Evolutionary conservation across 1,140 invertebrate genomes (phyloP).

Genomic region (Drosophila paulistorum): DNA sequence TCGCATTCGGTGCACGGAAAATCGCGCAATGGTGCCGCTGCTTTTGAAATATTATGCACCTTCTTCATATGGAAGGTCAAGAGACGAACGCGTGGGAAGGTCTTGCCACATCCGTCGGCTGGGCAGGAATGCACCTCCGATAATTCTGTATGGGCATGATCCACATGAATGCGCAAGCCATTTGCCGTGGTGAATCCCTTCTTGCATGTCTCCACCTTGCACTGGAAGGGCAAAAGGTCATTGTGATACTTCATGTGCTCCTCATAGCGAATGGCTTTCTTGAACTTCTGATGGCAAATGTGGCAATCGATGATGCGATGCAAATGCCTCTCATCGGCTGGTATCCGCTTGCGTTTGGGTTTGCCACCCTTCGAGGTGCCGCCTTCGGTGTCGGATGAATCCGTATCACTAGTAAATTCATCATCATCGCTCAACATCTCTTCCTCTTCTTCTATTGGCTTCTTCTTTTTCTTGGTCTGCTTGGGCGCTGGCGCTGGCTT

Average conservation of each 20-base stretch:
- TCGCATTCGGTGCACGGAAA: constrained; percentile 77
- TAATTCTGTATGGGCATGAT: constrained; percentile 73
- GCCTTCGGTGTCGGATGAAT: constrained; percentile 43
- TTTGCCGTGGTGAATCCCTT: constrained; percentile 80
- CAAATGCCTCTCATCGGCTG: constrained; percentile 64
- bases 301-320: constrained; percentile 77
- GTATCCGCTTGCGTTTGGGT: constrained; percentile 69
- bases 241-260: constrained; percentile 82
- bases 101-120: constrained; percentile 71
- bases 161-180: constrained; percentile 74
- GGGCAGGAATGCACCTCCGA: constrained; percentile 70
- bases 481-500: constrained; percentile 42
- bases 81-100: constrained; percentile 72
- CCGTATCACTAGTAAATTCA: constrained; percentile 36
- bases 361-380: constrained; percentile 41
- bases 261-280: constrained; percentile 74
- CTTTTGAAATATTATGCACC: constrained; percentile 73
- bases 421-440: constrained; percentile 33
- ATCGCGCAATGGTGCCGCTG: constrained; percentile 61
- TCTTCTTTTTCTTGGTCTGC: constrained; percentile 35
- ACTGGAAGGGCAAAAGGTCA: constrained; percentile 76
- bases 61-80: constrained; percentile 80
- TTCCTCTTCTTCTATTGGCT: constrained; percentile 35
- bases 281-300: constrained; percentile 80
- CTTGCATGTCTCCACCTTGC: constrained; percentile 70